Conservation (phyloP, 2,888 invertebrate genomes). For the Hemistola chrysoprasaria region DNA sequence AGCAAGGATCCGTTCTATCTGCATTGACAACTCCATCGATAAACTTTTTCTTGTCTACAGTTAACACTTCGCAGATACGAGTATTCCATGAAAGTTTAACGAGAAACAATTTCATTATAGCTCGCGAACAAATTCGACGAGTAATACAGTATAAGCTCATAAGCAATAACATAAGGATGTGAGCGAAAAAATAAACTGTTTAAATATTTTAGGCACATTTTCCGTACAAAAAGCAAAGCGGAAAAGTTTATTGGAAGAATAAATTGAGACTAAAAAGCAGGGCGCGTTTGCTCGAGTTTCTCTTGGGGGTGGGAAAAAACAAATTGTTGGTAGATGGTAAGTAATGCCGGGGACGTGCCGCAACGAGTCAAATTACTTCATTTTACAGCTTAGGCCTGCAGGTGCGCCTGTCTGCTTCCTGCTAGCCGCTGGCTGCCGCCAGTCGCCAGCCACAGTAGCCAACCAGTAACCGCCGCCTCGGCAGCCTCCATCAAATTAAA, state of each 20-base stretch:
- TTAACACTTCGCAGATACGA: conserved; percentile 30
- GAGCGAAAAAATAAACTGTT: conserved; percentile 63
- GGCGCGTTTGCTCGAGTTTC: conserved; percentile 63
- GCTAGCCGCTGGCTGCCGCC: conserved; percentile 21
- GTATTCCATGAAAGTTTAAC: conserved; percentile 28
- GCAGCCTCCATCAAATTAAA: conserved; percentile 51
- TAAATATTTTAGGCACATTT: conserved; percentile 71
- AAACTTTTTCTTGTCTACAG: conserved; percentile 31
- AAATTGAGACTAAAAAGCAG: conserved; percentile 76
- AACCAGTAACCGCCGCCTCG: conserved; percentile 29
- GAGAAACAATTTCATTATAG: conserved; percentile 29
- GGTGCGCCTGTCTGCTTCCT: conserved; percentile 40
- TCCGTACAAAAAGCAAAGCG: conserved; percentile 63
- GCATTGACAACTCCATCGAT: conserved; percentile 7
- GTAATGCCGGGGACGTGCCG: conserved; percentile 69
- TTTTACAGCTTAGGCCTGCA: conserved; percentile 52
- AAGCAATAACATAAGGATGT: conserved; percentile 55
- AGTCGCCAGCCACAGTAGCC: conserved; percentile 7
- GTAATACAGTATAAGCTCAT: conserved; percentile 36
- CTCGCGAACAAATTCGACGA: conserved; percentile 25
- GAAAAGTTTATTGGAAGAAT: conserved; percentile 72
- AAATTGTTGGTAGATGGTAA: conserved; percentile 76
- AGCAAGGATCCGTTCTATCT: background rate
- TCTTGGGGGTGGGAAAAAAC: conserved; percentile 67
- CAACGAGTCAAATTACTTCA: conserved; percentile 68